phyloP scores from a whole-genome alignment of 2,113 vertebrate genomes.

The Sinocyclocheilus maitianheensis region DNA sequence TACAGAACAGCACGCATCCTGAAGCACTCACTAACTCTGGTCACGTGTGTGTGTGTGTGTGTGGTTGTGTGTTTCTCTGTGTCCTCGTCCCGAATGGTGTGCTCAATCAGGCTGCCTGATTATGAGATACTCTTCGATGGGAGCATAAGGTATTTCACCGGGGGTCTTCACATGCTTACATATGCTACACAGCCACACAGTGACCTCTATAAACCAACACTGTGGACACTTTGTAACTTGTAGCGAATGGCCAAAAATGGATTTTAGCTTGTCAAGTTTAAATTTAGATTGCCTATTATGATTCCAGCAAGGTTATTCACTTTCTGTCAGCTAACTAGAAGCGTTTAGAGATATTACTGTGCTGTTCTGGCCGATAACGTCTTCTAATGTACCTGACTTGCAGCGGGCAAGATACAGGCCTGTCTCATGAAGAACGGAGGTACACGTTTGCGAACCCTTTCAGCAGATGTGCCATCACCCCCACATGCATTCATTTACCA shows the following conservation, averaged over 20 bases:
- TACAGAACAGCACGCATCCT: constrained; percentile 25
- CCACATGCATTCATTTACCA: constrained; percentile 39
- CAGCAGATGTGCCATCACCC: constrained; percentile 54
- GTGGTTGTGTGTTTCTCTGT: constrained; percentile 56
- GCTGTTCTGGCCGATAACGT: constrained; percentile 43
- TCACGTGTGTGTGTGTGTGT: constrained; percentile 51
- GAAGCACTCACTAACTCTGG: constrained; percentile 60
- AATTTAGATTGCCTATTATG: neutral
- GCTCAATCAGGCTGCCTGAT: constrained; percentile 81
- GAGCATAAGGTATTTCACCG: constrained; percentile 79
- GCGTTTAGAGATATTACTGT: neutral
- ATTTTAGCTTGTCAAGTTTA: neutral
- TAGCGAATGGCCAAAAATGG: neutral
- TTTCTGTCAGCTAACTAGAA: neutral
- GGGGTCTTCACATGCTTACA: constrained; percentile 49
- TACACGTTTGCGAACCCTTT: constrained; percentile 75
- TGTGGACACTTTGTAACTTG: neutral
- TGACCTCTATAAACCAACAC: neutral
- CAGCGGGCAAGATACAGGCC: constrained; percentile 80
- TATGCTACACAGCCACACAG: constrained; percentile 20
- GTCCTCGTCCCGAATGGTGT: constrained; percentile 60
- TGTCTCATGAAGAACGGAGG: constrained; percentile 83
- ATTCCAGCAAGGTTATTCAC: neutral
- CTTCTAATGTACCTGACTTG: constrained; percentile 71
- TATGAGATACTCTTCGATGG: constrained; percentile 77